Base-by-base conservation (phyloP, 2,888 invertebrate species). In the Clostera curtula region DNA sequence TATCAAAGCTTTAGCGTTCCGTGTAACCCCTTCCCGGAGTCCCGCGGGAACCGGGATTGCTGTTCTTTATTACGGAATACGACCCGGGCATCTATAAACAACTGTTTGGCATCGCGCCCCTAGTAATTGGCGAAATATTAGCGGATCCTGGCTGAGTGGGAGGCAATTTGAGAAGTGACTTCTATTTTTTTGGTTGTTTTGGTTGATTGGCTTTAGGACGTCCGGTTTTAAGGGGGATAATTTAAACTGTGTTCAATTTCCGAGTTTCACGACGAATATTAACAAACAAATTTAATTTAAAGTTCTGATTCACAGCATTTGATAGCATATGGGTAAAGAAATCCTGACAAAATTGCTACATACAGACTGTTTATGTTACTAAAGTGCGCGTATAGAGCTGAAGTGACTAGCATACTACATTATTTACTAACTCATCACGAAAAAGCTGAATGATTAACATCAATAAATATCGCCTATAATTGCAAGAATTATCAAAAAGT, bases 21-120 rank as follows among this genome's bases (percentile, higher is more conserved):
- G 40, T 37, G 34, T 50, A 36, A 49, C 69, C 75, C 72, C 66
- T 65, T 66, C 53, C 58, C 67, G 61, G 60, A 68, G 69, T 67
- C 63, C 51, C 49, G 49, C 14, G 68, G 59, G 67, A 55, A 43
- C 49, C 47, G 48, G 49, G 58, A 58, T 62, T 61, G 66, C 65
- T 61, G 73, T 74, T 68, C 71, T 72, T 70, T 72, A 68, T 68
- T 67, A 62, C 58, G 58, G 54, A 47, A 49, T 35, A 42, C 44
- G 45, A 43, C 36, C 49, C 52, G 50, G 29, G 33, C 37, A 40
- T 51, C 47, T 48, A 58, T 56, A 64, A 65, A 65, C 63, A 64
- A 65, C 61, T 61, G 64, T 64, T 65, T 59, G 64, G 51, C 54
- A 55, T 40, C 44, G 59, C 58, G 48, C 50, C 51, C 44, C 34